Evolutionary conservation across 2,113 vertebrate genomes (phyloP), one percentile per base, ranked within the genome.

Genomic region (Microcebus jonahi): DNA sequence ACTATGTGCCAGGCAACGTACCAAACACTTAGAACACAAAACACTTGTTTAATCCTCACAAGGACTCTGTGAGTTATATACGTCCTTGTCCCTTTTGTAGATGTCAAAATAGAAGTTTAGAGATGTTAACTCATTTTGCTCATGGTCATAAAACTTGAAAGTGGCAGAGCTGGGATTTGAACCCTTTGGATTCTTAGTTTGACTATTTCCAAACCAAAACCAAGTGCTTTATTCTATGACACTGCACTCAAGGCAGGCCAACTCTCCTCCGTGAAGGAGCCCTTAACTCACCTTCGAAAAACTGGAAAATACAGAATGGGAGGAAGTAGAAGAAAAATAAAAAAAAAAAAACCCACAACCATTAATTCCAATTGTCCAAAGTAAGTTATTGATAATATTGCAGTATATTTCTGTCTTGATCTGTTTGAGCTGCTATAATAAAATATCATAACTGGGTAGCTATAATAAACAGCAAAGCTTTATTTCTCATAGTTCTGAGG

Each of bases 181-280:
- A 34, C 36, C 48, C n/a, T 63, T 63, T 63, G 61, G 61, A 29
- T 10, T 25, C 61, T 63, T 15, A 5, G 45, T 92, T 50, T 94
- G 84, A 83, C 27, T 25, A 17, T 63, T 86, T 94, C n/a, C 48
- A 75, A 95, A 68, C 76, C 39, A 89, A 89, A 96, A 75, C 13
- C 63, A 59, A 91, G 8, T 36, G 84, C 18, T 80, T 84, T 55
- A 14, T 80, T 75, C 7, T 10, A 29, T 31, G 31, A 10, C 2
- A 31, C 17, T 11, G 34, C 36, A 10, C 70, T 53, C 50, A 42
- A 31, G 8, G 42, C 13, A 45, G 88, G 42, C 11, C 34, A 65
- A 2, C 23, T 57, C 27, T 84, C 36, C 6, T 36, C 75, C 31
- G 29, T 57, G 68, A 75, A 59, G 57, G 5, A 73, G 39, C 2